phyloP scores from a whole-genome alignment of 1,140 invertebrate genomes.

The Drosophila yakuba region DNA sequence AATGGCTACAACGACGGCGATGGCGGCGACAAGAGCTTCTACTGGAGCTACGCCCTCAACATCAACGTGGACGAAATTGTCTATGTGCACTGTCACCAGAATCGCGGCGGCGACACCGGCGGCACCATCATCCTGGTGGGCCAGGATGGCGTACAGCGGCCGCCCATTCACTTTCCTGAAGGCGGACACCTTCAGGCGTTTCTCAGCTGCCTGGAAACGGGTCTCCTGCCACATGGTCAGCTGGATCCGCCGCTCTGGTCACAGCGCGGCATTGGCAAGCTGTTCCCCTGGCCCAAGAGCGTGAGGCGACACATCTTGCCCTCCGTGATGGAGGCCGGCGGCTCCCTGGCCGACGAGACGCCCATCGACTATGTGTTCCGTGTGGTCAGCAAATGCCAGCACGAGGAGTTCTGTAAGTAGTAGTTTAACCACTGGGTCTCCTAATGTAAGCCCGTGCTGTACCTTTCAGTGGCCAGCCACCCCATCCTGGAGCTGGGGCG shows the following conservation, averaged over 20 bases:
- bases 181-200: constrained; percentile 96
- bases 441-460: not conserved
- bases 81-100: constrained; percentile 97
- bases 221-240: constrained; percentile 93
- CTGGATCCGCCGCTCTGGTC: constrained; percentile 97
- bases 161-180: constrained; percentile 96
- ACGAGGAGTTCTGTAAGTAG: constrained; percentile 89
- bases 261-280: constrained; percentile 91
- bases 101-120: constrained; percentile 88
- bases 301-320: constrained; percentile 87
- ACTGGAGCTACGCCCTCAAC: constrained; percentile 96
- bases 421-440: rapidly evolving
- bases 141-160: constrained; percentile 96
- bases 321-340: constrained; percentile 87
- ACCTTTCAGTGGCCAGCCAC: constrained; percentile 65
- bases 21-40: constrained; percentile 90
- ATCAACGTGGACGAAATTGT: constrained; percentile 95
- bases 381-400: constrained; percentile 92
- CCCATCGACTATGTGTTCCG: constrained; percentile 95
- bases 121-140: constrained; percentile 96
- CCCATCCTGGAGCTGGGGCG: constrained; percentile 80
- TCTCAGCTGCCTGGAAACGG: constrained; percentile 95
- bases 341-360: constrained; percentile 87
- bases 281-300: constrained; percentile 90
- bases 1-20: constrained; percentile 91